Evolutionary conservation across 2,797 vertebrate species (phyloP), one percentile per base, ranked within the genome.

Genomic region (Amazonetta brasiliensis): DNA sequence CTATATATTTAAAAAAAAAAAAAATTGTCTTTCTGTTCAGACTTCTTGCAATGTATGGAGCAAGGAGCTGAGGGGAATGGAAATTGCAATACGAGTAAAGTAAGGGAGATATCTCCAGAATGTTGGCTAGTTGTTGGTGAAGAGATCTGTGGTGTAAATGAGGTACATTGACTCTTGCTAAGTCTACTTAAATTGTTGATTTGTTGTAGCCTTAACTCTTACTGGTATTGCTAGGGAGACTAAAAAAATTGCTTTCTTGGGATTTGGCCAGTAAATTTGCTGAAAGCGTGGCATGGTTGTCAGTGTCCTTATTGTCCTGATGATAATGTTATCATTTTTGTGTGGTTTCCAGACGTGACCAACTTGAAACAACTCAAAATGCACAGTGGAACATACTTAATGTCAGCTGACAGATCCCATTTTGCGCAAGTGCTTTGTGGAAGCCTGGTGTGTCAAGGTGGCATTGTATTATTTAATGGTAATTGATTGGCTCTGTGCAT

Each of bases 1-100:
- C 81, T 50, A 78, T 43, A 5, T 68, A 8, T 66, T 3, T 8
- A 64, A 63, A n/a, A 43, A 19, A 44, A 37, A 48, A 43, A 55
- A 35, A 23, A 39, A 52, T 95, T 87, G 44, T 67, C 12, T 84
- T 73, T 92, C 68, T 93, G 72, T 37, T 74, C 59, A 69, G 84
- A 33, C 44, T 90, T 39, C 41, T 86, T 96, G 48, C 26, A 74
- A 13, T 35, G 25, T 35, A 16, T 11, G 35, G 26, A 76, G 86
- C 22, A 88, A 88, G 88, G 41, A 69, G 64, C 88, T 84, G 63
- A 60, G 77, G 63, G 74, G 85, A 76, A 17, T 72, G 74, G 9
- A 60, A 52, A 68, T 6, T 48, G 33, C 37, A 55, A 7, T 46
- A 4, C 4, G 68, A 75, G 55, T n/a, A 18, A 85, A 83, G 71